phyloP scores from a whole-genome alignment of 2,113 vertebrate species.

The Chaenocephalus aceratus region DNA sequence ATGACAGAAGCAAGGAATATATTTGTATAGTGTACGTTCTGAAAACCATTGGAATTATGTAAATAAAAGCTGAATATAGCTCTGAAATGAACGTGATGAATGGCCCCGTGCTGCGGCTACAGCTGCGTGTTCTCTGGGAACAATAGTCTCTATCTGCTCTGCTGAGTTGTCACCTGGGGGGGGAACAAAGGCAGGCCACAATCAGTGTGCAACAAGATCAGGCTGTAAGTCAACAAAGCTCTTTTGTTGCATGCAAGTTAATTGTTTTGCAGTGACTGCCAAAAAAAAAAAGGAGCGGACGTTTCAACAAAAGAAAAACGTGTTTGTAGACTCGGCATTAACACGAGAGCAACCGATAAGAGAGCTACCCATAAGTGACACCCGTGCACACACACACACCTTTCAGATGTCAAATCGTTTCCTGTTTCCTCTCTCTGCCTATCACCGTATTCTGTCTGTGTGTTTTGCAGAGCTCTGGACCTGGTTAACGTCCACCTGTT shows the following conservation, averaged over 20 bases:
- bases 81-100: background rate
- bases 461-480: slow-evolving; percentile 80
- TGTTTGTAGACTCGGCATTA: slow-evolving; percentile 48
- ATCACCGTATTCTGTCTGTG: background rate
- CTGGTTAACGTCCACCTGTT: slow-evolving; percentile 89
- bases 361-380: slow-evolving; percentile 45
- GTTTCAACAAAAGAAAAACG: slow-evolving; percentile 62
- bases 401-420: slow-evolving; percentile 19
- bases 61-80: background rate
- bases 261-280: slow-evolving; percentile 68
- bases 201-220: slow-evolving; percentile 39
- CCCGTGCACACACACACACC: slow-evolving; percentile 1
- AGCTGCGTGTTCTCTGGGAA: slow-evolving; percentile 13
- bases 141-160: slow-evolving; percentile 57
- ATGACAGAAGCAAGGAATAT: background rate
- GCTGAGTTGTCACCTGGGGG: slow-evolving; percentile 26
- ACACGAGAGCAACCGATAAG: slow-evolving; percentile 49
- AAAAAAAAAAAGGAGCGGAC: slow-evolving; percentile 48
- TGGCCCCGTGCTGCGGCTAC: slow-evolving; percentile 4
- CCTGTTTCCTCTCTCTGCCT: slow-evolving; percentile 20
- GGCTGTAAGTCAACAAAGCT: slow-evolving; percentile 53
- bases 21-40: background rate
- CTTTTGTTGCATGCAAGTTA: slow-evolving; percentile 64
- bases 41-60: background rate
- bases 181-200: slow-evolving; percentile 43